Base-by-base conservation (phyloP, 23 tunicate genomes). In the Styela clava region DNA sequence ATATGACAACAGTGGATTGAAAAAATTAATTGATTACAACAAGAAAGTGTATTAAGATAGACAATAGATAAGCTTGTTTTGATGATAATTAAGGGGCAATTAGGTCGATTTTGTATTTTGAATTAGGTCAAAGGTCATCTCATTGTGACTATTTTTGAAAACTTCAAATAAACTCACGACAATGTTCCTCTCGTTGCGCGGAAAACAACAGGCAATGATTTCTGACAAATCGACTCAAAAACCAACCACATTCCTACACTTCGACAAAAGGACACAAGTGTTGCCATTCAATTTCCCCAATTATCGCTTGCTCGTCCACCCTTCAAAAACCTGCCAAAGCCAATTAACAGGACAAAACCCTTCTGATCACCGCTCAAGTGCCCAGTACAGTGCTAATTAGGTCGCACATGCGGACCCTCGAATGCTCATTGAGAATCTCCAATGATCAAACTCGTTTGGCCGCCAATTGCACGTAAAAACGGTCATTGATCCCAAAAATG, bases 291-390 rank as follows among this genome's bases (percentile, higher is more conserved):
- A 25, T 74, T 76, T 21, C n/a, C 33, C 64, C 81, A 76, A 76
- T 76, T 76, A 52, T 2, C 64, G 31, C 24, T n/a, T 18, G 31
- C 30, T 27, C 31, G 31, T 1, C 30, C 31, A 67, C 71, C 71
- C 71, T 67, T 29, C 30, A 67, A 67, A n/a, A 18, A 67, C 71
- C 71, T 1, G 71, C 31, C 31, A 67, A 29, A 67, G 31, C 71
- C 71, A 67, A 67, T 67, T 67, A 67, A 67, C 71, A 67, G 12
- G 22, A 67, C 71, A 22, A 29, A 67, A 67, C 30, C 31, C 31
- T 76, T 76, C 65, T 76, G 81, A 76, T 76, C 65, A 76, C 26
- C 81, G 65, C 27, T 76, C 31, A 52, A 76, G 64, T 76, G 81
- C 33, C 81, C 32, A 29, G 64, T 76, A 24, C 27, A 12, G 64